Evolutionary conservation across 2,888 invertebrate genomes (phyloP), one percentile per base, ranked within the genome.

Genomic region (Chloromyia formosa): DNA sequence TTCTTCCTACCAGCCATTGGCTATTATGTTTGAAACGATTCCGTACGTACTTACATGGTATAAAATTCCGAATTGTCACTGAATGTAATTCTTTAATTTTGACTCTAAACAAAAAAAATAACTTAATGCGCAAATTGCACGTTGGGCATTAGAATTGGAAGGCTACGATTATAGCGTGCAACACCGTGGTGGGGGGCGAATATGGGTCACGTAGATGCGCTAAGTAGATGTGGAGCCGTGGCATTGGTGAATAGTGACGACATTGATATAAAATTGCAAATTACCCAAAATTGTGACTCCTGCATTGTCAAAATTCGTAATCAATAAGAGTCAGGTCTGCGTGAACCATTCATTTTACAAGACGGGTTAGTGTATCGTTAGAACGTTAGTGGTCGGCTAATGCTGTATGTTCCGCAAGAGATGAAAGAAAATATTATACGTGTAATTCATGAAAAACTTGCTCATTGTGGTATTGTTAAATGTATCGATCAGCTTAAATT

Each of bases 121-220:
- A n/a, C 76, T 75, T 69, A 77, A 22, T 74, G 78, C 60, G 76
- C 78, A 75, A 78, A 80, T 73, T 12, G 53, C 74, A 5, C 58
- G 75, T 35, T 75, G 78, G 77, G 76, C 76, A 1, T 64, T 78
- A n/a, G 62, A 77, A 40, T 20, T 78, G 1, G 35, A 76, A 60
- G 73, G 77, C 27, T 79, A 74, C 54, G 58, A 77, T 68, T 78
- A 76, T 64, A 22, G 7, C 5, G 75, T 78, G 49, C 71, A 76
- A 60, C 77, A 78, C 75, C 49, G 77, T 23, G 22, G 66, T n/a
- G 74, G 56, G 74, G 56, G 42, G 40, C 27, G 42, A 73, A 74
- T 56, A 82, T 81, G 82, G 66, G 40, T 18, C 81, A 81, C 77
- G 80, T 79, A 1, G 80, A 81, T 75, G 79, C 81, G 5, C 64